Evolutionary conservation across 2,888 invertebrate genomes (phyloP).

Genomic region (Odiellus spinosus): DNA sequence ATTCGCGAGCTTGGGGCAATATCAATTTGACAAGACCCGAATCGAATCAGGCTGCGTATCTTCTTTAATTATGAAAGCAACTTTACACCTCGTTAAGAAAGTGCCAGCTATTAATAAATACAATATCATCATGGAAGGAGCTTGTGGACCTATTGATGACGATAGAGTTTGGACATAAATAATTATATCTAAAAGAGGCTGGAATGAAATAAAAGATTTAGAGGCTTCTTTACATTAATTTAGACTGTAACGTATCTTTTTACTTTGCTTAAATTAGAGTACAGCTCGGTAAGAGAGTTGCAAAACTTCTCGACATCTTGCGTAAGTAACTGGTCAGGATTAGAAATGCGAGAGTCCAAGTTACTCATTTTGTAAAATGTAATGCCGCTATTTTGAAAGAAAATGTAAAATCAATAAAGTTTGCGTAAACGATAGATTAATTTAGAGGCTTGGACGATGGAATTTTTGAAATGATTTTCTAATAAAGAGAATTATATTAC

Average conservation of each 20-base stretch:
- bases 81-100: conserved; percentile 39
- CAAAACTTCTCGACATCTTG: conserved; percentile 97
- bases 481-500: neutral
- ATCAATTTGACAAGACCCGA: too few relatives aligned
- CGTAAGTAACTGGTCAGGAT: conserved; percentile 87
- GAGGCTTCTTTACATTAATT: too few relatives aligned
- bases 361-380: conserved; percentile 95
- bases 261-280: conserved; percentile 83
- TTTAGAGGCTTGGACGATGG: too few relatives aligned
- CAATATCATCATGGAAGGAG: conserved; percentile 14
- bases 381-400: conserved; percentile 52
- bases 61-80: too few relatives aligned
- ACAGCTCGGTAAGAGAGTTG: conserved; percentile 82
- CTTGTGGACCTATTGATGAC: conserved; percentile 63
- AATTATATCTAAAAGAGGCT: conserved; percentile 78
- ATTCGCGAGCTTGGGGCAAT: too few relatives aligned
- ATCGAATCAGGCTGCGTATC: too few relatives aligned
- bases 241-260: too few relatives aligned
- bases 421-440: neutral
- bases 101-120: conserved; percentile 15
- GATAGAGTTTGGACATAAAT: conserved; percentile 84
- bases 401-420: conserved; percentile 2
- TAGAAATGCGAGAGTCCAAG: conserved; percentile 82
- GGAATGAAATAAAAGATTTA: too few relatives aligned
- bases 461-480: neutral